Conservation (phyloP, 2,888 invertebrate species). For the Sycophila texana region DNA sequence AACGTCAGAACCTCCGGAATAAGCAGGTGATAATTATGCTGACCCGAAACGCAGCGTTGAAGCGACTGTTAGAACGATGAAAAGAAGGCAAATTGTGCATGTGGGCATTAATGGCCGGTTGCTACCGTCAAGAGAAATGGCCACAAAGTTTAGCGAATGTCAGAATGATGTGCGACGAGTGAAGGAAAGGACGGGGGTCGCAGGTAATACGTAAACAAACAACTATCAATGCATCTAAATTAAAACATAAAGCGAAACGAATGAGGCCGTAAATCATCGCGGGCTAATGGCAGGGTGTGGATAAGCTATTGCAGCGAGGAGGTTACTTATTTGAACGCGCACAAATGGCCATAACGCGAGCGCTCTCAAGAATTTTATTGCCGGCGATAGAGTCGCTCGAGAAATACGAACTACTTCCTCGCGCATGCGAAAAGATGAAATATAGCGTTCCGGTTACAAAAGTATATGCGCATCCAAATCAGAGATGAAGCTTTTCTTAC, state of each 20-base stretch:
- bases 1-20: conserved; percentile 30
- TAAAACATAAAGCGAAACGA: conserved; percentile 74
- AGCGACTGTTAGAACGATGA: conserved; percentile 39
- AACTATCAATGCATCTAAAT: conserved; percentile 75
- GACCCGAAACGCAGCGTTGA: conserved; percentile 36
- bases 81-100: conserved; percentile 59
- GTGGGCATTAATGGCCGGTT: conserved; percentile 68
- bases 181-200: conserved; percentile 65
- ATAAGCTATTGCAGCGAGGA: conserved; percentile 72
- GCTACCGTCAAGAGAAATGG: conserved; percentile 3
- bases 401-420: conserved; percentile 43
- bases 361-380: conserved; percentile 62
- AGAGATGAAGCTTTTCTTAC: conserved; percentile 42
- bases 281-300: conserved; percentile 74
- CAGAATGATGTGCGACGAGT: conserved; percentile 42
- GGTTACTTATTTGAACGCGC: conserved; percentile 66
- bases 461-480: conserved; percentile 45
- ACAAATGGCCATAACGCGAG: conserved; percentile 42
- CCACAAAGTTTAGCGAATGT: conserved; percentile 5
- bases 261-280: conserved; percentile 73
- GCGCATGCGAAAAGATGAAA: neutral
- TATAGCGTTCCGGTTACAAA: neutral
- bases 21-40: conserved; percentile 35
- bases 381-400: conserved; percentile 31
- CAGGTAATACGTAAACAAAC: conserved; percentile 73